Percentiles rank a stretch among this genome's conserved stretches.
Conservation (phyloP, 2,888 invertebrate species). For the Imbricaverruca yamaguchii region DNA sequence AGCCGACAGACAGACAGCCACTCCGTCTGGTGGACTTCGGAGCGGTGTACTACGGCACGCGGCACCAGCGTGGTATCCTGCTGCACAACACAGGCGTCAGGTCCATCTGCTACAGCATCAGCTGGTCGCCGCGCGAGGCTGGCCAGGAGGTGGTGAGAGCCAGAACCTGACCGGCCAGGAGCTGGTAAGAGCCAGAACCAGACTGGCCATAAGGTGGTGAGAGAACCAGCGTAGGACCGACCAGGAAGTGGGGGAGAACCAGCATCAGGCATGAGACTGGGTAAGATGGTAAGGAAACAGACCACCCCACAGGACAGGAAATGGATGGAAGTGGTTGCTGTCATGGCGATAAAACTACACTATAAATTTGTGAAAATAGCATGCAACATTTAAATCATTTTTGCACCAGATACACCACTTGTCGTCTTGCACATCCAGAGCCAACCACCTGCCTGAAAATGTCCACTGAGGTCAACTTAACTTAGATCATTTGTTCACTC, state of each 20-base stretch:
- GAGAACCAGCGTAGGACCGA: neutral
- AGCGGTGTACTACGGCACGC: conserved; percentile 41
- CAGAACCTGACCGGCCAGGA: neutral
- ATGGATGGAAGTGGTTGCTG: no score
- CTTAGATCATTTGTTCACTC: no score
- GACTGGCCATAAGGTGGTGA: neutral
- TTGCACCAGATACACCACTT: no score
- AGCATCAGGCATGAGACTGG: no score
- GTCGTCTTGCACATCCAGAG: no score
- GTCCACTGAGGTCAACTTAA: no score
- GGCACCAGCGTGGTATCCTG: conserved; percentile 40
- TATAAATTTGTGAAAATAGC: no score
- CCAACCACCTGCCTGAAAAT: no score
- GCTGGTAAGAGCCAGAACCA: neutral
- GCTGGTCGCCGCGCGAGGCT: neutral
- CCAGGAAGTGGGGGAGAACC: neutral
- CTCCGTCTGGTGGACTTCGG: conserved; percentile 44
- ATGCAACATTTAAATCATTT: no score
- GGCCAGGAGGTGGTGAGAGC: conserved; percentile 2
- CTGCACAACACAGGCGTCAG: conserved; percentile 44
- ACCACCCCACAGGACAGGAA: no score
- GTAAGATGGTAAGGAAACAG: no score
- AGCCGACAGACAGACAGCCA: neutral
- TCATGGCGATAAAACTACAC: no score
- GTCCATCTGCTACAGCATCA: conserved; percentile 37